Base-by-base conservation (phyloP, 2,113 vertebrate species). In the Hemicordylus capensis region DNA sequence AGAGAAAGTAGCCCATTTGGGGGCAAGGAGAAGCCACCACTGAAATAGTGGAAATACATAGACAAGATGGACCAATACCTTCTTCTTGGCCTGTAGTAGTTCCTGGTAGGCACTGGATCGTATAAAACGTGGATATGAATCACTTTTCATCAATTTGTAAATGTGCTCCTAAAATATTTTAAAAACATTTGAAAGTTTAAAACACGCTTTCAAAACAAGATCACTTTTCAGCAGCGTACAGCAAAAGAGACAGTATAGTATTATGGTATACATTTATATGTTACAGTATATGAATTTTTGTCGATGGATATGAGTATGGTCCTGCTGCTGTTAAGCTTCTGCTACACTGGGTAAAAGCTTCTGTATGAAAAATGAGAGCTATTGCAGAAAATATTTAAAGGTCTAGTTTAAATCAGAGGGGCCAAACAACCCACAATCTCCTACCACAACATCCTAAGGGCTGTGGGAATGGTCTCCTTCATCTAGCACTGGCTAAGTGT, bases 71-170 rank as follows among this genome's bases (percentile, higher is more conserved):
- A 95, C 89, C 91, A 95, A 89, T 97, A 99, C 98, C 98, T 99
- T 99, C 97, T 99, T 99, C 96, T 98, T 99, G 93, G 98, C 98
- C 97, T 99, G 98, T 96, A 99, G 97, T 95, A 99, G 97, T 94
- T 99, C 98, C 97, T 99, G 98, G 95, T 99, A 99, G 98, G 98
- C 98, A 98, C 97, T 99, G 97, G 98, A 99, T 96, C 98, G 98
- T 96, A 99, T 98, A 96, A 99, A 99, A 94, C 98, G 98, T 91
- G 98, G 98, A 89, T 99, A 99, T 83, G 98, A 99, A 94, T 99
- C 98, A 94, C 98, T 99, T 96, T 99, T 99, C 98, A 99, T 99
- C 97, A 99, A 92, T 95, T 99, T 99, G 96, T 99, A 99, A 97
- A 99, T 99, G 93, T 99, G 98, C 96, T 99, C 98, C 98, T 99